phyloP scores from a whole-genome alignment of 2,888 invertebrate genomes.

The Pyrgus malvae region DNA sequence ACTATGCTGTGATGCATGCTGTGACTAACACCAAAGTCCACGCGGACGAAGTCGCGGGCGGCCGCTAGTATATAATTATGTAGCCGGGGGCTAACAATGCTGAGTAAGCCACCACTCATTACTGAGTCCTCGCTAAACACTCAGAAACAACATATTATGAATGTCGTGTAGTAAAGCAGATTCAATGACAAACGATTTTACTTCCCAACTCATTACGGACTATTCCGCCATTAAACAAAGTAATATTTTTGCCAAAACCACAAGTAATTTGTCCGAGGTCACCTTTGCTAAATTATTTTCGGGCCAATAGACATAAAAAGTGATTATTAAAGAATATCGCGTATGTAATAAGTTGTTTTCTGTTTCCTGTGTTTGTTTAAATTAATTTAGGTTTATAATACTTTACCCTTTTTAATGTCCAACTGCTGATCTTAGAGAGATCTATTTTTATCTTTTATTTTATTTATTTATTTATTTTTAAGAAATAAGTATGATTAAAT shows the following conservation, averaged over 20 bases:
- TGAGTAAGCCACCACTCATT: conserved; percentile 7
- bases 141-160: not conserved
- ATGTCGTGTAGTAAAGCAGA: not conserved
- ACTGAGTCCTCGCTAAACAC: not conserved
- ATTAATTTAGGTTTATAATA: not conserved
- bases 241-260: conserved; percentile 35
- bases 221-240: conserved; percentile 33
- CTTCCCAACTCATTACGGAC: conserved; percentile 22
- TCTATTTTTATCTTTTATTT: too few relatives aligned
- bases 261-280: conserved; percentile 26
- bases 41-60: too few relatives aligned
- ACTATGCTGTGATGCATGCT: too few relatives aligned
- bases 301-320: conserved; percentile 5
- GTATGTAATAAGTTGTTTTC: not conserved
- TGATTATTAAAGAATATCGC: not conserved
- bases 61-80: too few relatives aligned
- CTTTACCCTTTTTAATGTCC: too few relatives aligned
- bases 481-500: too few relatives aligned
- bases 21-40: too few relatives aligned
- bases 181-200: conserved; percentile 19
- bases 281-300: not conserved
- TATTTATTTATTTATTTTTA: too few relatives aligned
- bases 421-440: too few relatives aligned
- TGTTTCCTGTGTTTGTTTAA: too few relatives aligned
- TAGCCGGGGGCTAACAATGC: not conserved